phyloP scores from a whole-genome alignment of 2,797 vertebrate genomes.

The Sitta carolinensis region DNA sequence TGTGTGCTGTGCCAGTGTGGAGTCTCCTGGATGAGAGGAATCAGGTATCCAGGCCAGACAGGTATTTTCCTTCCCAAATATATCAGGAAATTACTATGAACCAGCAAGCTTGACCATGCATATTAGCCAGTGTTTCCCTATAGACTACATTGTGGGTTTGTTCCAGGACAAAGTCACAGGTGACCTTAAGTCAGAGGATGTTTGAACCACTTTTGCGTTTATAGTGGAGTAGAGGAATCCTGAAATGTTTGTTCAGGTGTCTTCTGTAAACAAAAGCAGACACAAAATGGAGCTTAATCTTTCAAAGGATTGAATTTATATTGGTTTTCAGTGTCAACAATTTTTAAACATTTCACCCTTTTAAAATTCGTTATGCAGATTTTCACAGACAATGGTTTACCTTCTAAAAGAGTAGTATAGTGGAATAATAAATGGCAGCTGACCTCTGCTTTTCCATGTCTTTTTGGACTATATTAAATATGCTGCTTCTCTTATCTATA shows the following conservation, averaged over 20 bases:
- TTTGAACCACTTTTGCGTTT: not conserved
- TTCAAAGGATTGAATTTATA: not conserved
- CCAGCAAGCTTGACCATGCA: not conserved
- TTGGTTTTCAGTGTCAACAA: not conserved
- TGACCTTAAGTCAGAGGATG: not conserved
- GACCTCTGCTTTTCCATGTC: not conserved
- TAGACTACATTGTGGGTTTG: rapidly evolving
- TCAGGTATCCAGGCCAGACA: not conserved
- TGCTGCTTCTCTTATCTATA: not conserved
- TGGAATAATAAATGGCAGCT: not conserved
- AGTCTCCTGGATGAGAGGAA: not conserved
- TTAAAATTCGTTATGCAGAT: not conserved
- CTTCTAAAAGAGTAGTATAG: not conserved
- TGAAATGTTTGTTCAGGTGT: not conserved
- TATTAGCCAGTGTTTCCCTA: not conserved
- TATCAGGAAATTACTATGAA: not conserved
- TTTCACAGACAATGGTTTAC: not conserved
- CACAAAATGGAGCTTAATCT: not conserved
- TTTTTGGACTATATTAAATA: not conserved
- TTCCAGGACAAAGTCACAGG: not conserved
- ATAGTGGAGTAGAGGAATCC: not conserved
- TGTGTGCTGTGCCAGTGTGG: not conserved
- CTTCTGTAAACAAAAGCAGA: not conserved
- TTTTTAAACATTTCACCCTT: not conserved
- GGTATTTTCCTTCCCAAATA: not conserved